Base-by-base conservation (phyloP, 1,140 invertebrate species). In the Catajapyx aquilonaris region DNA sequence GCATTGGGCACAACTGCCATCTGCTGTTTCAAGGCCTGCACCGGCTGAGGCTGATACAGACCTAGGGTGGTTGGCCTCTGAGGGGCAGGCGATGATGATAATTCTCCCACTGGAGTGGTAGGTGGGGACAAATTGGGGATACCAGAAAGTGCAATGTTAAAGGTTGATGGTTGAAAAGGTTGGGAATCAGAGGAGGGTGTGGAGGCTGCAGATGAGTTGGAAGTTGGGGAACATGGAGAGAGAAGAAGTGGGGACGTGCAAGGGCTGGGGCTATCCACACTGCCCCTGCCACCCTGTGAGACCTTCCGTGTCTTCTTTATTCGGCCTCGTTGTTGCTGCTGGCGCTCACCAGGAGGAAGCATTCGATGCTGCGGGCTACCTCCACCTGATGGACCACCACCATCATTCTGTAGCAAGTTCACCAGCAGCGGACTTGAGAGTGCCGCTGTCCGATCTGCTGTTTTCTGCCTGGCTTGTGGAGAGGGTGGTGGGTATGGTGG, bases 381-480 rank as follows among this genome's bases (percentile, higher is more conserved):
- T 10, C 42, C 48, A 40, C 17, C n/a, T n/a, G n/a, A n/a, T 41
- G 48, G 7, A 31, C 13, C 22, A 4, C 64, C 57, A 34, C 72
- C 75, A 49, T 87, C 81, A 52, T 81, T 88, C 62, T 90, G 84
- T 44, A 91, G 60, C 37, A 91, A 58, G 60, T 91, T 93, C 2
- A 91, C 85, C 31, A 91, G 61, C 36, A 91, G 57, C n/a, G 85
- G 85, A 55, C 81, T 87, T 40, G 81, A 81, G 46, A 81, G 66
- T 31, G 31, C 13, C 30, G 39, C 15, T 15, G 17, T 23, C 43
- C 20, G 46, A 7, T 9, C 23, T 13, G 13, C 23, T 28, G 23
- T 7, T 28, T 28, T 7, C 13, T 28, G 23, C 13, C 13, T 7
- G 7, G 7, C 7, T 28, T 7, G 23, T 28, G 23, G 23, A 38